These are phyloP conservation scores for Leuciscus idus DNA, from an alignment of 2,113 vertebrate genomes.

Conservation along the genomic window DNA sequence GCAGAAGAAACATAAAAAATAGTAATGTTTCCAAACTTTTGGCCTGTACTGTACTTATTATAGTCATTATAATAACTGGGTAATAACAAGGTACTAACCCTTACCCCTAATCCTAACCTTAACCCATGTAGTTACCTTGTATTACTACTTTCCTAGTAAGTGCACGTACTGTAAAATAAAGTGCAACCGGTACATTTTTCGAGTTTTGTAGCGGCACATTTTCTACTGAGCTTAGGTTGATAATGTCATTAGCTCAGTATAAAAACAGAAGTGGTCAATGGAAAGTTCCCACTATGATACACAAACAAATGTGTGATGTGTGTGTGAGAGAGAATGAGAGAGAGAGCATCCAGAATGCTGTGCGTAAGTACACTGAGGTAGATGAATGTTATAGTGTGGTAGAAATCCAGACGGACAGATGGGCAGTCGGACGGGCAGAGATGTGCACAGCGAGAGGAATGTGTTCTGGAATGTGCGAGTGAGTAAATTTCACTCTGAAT, in stretches of 20 bases:
- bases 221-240: not conserved
- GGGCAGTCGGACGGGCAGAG: not conserved
- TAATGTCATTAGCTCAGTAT: not conserved
- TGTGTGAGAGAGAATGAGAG: not conserved
- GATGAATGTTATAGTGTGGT: conserved; percentile 1
- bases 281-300: not conserved
- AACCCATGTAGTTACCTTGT: too few species aligned
- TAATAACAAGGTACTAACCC: too few species aligned
- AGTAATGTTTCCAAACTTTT: too few species aligned
- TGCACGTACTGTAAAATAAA: too few species aligned
- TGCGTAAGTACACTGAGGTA: not conserved
- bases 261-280: not conserved
- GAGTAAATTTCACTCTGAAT: conserved; percentile 8
- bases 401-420: not conserved
- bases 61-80: too few species aligned
- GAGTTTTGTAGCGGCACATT: not conserved
- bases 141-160: too few species aligned
- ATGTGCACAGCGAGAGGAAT: not conserved
- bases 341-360: not conserved
- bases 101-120: too few species aligned
- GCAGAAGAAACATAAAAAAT: too few species aligned
- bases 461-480: not conserved
- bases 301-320: not conserved
- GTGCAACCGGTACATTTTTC: too few species aligned
- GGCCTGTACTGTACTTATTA: too few species aligned